These are phyloP conservation scores for Microtus oregoni DNA, from an alignment of 2,113 vertebrate species.

Conservation along the genomic window DNA sequence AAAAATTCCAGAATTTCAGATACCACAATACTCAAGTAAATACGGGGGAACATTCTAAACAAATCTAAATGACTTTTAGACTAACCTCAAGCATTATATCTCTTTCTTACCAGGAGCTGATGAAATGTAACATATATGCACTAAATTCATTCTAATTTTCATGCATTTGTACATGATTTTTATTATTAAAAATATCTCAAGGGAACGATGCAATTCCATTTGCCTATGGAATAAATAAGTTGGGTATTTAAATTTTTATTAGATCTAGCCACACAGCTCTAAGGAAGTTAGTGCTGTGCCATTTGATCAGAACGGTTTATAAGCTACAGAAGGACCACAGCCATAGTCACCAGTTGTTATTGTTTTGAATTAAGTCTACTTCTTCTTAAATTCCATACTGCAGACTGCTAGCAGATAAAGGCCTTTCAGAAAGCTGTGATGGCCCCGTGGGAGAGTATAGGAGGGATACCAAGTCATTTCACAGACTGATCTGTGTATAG, in stretches of 20 bases:
- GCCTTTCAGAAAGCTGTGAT: background rate
- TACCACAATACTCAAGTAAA: background rate
- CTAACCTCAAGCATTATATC: background rate
- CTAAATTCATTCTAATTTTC: background rate
- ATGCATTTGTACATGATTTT: background rate
- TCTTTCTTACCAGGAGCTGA: conserved; percentile 5
- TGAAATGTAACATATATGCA: background rate
- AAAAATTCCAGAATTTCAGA: conserved; percentile 52
- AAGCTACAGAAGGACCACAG: conserved; percentile 10
- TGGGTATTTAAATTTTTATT: background rate
- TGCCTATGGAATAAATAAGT: background rate
- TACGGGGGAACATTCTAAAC: conserved; percentile 34
- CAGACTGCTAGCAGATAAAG: conserved; percentile 17
- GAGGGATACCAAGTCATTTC: background rate
- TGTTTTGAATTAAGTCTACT: background rate
- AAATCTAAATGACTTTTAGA: conserved; percentile 34
- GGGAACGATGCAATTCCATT: background rate
- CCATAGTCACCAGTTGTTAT: background rate
- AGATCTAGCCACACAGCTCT: background rate
- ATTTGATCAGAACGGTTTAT: background rate
- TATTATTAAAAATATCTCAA: conserved; percentile 12
- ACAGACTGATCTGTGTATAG: background rate
- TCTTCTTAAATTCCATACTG: background rate
- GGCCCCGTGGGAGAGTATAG: background rate
- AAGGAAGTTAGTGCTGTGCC: background rate